Conservation (phyloP, 2,797 vertebrate species). For the Lepus oiostolus region DNA sequence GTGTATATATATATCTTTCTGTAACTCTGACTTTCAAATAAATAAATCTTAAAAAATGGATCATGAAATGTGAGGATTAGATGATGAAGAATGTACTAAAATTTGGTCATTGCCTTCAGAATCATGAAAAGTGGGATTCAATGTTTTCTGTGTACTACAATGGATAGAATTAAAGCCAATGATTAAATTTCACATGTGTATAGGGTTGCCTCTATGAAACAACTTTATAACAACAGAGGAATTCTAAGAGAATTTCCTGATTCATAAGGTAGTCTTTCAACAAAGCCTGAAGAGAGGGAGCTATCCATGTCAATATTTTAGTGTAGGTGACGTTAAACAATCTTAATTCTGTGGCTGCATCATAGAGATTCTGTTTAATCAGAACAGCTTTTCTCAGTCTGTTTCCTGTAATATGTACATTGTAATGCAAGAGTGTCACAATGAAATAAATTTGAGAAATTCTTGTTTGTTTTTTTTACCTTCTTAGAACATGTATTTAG, state of each 20-base stretch:
- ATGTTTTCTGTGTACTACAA: neutral
- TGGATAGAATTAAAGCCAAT: neutral
- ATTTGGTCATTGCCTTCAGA: neutral
- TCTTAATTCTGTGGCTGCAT: neutral
- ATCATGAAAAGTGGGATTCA: slow-evolving; percentile 6
- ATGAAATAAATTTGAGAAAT: slow-evolving; percentile 21
- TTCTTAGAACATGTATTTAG: neutral
- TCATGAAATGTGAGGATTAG: neutral
- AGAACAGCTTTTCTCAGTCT: slow-evolving; percentile 8
- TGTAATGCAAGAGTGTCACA: neutral
- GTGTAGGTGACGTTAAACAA: neutral
- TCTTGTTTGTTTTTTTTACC: neutral
- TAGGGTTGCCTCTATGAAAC: neutral
- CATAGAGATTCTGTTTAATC: neutral
- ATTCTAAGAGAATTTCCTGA: neutral
- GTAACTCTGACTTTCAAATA: too few relatives aligned
- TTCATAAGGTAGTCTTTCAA: neutral
- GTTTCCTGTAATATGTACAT: neutral
- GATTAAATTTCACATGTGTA: neutral
- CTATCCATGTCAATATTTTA: neutral
- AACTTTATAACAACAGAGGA: neutral
- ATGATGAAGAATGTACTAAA: neutral
- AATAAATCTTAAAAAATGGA: neutral
- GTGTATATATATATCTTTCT: too few relatives aligned
- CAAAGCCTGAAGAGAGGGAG: neutral